Percentiles rank a stretch among this genome's conserved stretches.
These are phyloP conservation scores for Siniperca knerii DNA, from an alignment of 2,113 vertebrate genomes.

Conservation along the genomic window DNA sequence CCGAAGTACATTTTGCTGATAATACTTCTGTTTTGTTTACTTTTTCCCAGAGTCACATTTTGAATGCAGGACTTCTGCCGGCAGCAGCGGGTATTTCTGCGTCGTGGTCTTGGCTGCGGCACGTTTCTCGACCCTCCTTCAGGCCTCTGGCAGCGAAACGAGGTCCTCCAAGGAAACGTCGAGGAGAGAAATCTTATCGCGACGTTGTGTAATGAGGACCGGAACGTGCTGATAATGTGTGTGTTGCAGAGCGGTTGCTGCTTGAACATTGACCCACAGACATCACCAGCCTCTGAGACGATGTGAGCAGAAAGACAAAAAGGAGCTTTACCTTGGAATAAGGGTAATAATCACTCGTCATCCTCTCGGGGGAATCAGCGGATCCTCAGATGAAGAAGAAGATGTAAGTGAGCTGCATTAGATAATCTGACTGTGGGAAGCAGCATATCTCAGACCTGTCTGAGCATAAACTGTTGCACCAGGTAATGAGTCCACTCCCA, in stretches of 20 bases:
- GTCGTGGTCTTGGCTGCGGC: too few species aligned
- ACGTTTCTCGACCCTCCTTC: too few species aligned
- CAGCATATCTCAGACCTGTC: conserved; percentile 66
- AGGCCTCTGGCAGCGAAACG: too few species aligned
- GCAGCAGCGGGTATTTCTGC: too few species aligned
- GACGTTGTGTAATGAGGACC: not conserved
- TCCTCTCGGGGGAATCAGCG: conserved; percentile 27
- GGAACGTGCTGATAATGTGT: not conserved
- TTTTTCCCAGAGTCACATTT: too few species aligned
- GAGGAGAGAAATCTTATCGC: not conserved
- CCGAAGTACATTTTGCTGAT: too few species aligned
- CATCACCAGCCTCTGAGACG: not conserved
- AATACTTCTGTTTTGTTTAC: too few species aligned
- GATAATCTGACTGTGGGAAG: conserved; percentile 7
- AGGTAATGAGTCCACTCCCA: conserved; percentile 75
- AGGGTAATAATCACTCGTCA: conserved; percentile 63
- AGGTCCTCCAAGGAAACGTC: not conserved
- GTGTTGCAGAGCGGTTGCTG: too few species aligned
- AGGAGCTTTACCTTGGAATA: conserved; percentile 67
- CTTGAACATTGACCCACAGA: conserved; percentile 2
- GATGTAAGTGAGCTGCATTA: too few species aligned
- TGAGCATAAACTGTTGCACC: conserved; percentile 58
- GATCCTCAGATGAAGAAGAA: not conserved
- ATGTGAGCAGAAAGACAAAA: not conserved
- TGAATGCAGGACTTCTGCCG: too few species aligned